Conservation (phyloP, 2,797 vertebrate genomes). For the Bradypodion pumilum region DNA sequence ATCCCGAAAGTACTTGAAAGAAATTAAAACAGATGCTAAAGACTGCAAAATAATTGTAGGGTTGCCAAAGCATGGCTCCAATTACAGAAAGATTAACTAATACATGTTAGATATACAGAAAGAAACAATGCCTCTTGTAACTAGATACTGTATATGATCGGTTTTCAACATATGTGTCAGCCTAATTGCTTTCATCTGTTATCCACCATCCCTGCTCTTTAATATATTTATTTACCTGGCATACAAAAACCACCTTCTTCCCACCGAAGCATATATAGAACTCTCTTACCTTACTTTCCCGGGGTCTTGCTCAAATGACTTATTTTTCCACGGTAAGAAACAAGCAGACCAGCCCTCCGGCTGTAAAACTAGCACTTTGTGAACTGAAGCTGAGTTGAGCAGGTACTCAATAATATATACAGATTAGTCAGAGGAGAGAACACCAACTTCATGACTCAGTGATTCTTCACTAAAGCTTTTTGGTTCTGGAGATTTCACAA, state of each 20-base stretch:
- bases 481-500: constrained; percentile 76
- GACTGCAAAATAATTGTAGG: background rate
- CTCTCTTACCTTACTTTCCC: constrained; percentile 56
- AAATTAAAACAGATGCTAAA: background rate
- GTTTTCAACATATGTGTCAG: background rate
- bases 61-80: background rate
- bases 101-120: background rate
- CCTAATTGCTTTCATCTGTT: background rate
- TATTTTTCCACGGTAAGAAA: accelerated
- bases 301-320: background rate
- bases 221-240: background rate
- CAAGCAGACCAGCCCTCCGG: background rate
- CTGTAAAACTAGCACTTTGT: constrained; percentile 47
- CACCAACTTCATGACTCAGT: constrained; percentile 70
- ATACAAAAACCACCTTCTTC: background rate
- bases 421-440: constrained; percentile 76
- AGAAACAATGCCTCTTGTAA: background rate
- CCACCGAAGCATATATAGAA: accelerated
- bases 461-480: constrained; percentile 48
- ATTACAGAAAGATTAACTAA: background rate
- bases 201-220: background rate
- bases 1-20: background rate
- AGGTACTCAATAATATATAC: constrained; percentile 84
- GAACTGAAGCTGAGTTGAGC: constrained; percentile 70
- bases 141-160: background rate